phyloP scores from a whole-genome alignment of 2,888 invertebrate species.

The Pinctada fucata region DNA sequence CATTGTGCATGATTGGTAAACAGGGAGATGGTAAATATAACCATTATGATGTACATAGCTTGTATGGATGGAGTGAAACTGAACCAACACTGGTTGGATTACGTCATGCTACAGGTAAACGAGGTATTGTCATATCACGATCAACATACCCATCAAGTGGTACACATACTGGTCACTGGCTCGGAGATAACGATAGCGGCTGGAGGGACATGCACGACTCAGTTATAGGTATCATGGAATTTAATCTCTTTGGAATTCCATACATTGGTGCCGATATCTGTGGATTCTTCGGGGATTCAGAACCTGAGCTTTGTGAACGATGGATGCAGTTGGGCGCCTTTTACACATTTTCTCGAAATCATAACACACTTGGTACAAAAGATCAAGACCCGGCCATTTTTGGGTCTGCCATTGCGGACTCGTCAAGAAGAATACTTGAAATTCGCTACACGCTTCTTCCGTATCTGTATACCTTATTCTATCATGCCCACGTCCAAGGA shows the following conservation, averaged over 20 bases:
- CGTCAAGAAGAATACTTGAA: slow-evolving; percentile 62
- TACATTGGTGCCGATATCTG: slow-evolving; percentile 78
- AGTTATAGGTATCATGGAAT: slow-evolving; percentile 82
- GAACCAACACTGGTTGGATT: slow-evolving; percentile 82
- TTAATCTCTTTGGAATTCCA: slow-evolving; percentile 88
- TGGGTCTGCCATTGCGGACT: slow-evolving; percentile 62
- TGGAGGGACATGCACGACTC: slow-evolving; percentile 76
- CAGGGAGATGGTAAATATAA: slow-evolving; percentile 62
- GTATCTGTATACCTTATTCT: slow-evolving; percentile 73
- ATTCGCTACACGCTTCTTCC: slow-evolving; percentile 73
- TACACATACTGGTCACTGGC: slow-evolving; percentile 69
- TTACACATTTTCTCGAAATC: slow-evolving; percentile 73
- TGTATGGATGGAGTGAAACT: slow-evolving; percentile 82
- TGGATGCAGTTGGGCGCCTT: slow-evolving; percentile 75
- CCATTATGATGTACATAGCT: slow-evolving; percentile 74
- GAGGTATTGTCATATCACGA: slow-evolving; percentile 80
- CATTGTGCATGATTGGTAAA: slow-evolving; percentile 76
- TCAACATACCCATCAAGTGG: slow-evolving; percentile 74
- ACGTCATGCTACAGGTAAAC: slow-evolving; percentile 67
- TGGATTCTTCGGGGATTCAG: slow-evolving; percentile 69
- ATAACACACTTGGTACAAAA: slow-evolving; percentile 61
- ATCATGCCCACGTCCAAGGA: slow-evolving; percentile 81
- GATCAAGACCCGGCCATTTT: slow-evolving; percentile 70
- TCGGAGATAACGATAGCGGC: slow-evolving; percentile 72
- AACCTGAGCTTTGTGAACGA: slow-evolving; percentile 67